phyloP scores from a whole-genome alignment of 1,140 invertebrate genomes.

The Orchestia grillus region DNA sequence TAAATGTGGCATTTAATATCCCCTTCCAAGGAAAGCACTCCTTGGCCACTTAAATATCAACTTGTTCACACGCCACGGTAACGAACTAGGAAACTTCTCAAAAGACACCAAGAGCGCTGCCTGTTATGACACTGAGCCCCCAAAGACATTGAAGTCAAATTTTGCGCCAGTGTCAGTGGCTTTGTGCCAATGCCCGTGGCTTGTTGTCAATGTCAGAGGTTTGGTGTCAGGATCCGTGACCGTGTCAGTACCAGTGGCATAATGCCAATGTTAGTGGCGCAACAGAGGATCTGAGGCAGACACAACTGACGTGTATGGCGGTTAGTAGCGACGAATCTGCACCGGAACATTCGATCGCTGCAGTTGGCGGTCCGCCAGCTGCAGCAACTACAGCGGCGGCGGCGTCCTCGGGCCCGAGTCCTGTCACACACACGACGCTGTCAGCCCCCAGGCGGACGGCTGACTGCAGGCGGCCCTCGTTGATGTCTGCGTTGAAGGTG shows the following conservation, averaged over 20 bases:
- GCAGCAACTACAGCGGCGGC: conserved; percentile 77
- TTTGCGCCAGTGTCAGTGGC: too few species aligned
- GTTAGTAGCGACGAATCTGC: conserved; percentile 82
- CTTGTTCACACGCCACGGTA: too few species aligned
- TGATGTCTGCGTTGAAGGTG: conserved; percentile 68
- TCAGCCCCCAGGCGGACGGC: conserved; percentile 73
- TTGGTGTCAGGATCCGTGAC: too few species aligned
- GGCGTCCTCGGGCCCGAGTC: conserved; percentile 74
- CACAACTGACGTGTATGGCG: conserved; percentile 79
- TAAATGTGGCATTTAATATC: too few species aligned
- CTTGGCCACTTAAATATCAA: too few species aligned
- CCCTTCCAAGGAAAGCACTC: too few species aligned
- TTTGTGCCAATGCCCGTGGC: too few species aligned
- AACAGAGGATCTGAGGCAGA: neutral
- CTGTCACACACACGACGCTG: conserved; percentile 67
- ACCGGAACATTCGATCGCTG: conserved; percentile 89
- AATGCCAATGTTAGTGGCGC: neutral
- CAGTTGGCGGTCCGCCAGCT: conserved; percentile 80
- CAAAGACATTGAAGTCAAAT: too few species aligned
- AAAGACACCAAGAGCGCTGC: too few species aligned
- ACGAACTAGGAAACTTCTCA: too few species aligned
- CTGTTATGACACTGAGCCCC: too few species aligned
- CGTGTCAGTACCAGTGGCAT: neutral
- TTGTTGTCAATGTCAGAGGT: too few species aligned
- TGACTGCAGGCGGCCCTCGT: conserved; percentile 71